Evolutionary conservation across 1,140 invertebrate genomes (phyloP).

Genomic region (Branchinecta lindahli): DNA sequence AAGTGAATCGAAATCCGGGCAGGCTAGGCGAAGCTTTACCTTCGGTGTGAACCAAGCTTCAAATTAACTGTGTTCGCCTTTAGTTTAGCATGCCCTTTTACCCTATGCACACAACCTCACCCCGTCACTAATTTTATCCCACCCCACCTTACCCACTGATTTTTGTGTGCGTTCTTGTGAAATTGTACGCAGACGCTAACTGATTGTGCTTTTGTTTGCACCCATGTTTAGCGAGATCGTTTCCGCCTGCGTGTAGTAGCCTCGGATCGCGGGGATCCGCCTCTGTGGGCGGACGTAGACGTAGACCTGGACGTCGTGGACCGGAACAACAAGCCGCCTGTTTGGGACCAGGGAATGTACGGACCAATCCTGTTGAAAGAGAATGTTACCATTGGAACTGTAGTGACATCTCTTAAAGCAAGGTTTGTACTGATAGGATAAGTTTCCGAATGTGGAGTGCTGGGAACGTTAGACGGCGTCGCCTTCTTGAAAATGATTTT

Average conservation of each 20-base stretch:
- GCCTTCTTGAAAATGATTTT: not conserved
- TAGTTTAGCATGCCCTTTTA: too few species aligned
- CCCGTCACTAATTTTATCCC: too few species aligned
- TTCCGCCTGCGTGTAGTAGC: slow-evolving; percentile 84
- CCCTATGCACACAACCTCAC: too few species aligned
- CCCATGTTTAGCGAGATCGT: slow-evolving; percentile 59
- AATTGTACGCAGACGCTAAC: too few species aligned
- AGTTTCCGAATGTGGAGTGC: slow-evolving; percentile 17
- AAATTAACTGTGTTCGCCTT: too few species aligned
- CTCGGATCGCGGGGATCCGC: slow-evolving; percentile 71
- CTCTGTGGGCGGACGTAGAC: slow-evolving; percentile 79
- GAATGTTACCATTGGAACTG: slow-evolving; percentile 93
- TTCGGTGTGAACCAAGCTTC: too few species aligned
- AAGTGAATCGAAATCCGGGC: too few species aligned
- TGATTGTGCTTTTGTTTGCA: slow-evolving; percentile 25
- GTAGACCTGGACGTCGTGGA: slow-evolving; percentile 93
- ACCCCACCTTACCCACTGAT: too few species aligned
- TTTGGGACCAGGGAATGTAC: slow-evolving; percentile 83
- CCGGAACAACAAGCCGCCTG: slow-evolving; percentile 91
- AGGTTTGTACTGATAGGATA: slow-evolving; percentile 60
- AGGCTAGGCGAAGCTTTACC: too few species aligned
- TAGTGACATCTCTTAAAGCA: slow-evolving; percentile 89
- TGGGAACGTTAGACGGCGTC: slow-evolving; percentile 14
- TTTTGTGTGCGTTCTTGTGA: too few species aligned
- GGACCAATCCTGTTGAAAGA: slow-evolving; percentile 90